Evolutionary conservation across 2,797 vertebrate species (phyloP).

Genomic region (Cossypha polioptera): DNA sequence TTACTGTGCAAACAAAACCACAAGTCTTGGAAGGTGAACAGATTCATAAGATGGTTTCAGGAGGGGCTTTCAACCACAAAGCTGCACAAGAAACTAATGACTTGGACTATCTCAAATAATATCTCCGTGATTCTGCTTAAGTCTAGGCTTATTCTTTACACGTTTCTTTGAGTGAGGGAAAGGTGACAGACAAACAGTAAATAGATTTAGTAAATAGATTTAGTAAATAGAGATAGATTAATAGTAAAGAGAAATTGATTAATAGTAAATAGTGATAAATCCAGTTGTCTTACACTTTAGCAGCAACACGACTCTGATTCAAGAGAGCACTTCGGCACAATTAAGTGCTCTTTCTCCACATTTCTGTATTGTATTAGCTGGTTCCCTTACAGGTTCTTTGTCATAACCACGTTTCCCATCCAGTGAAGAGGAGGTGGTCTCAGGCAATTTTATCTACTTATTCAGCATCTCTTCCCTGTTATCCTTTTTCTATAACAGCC

Average conservation of each 20-base stretch:
- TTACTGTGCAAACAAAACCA: conserved; percentile 21
- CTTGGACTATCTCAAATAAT: not conserved
- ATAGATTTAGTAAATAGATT: not conserved
- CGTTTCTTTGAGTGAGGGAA: not conserved
- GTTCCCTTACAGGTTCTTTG: not conserved
- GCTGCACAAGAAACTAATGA: not conserved
- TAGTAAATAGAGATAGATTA: not conserved
- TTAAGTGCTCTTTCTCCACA: not conserved
- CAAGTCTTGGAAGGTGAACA: not conserved
- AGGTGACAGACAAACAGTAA: not conserved
- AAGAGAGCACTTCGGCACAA: not conserved
- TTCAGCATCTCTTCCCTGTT: not conserved
- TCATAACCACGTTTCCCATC: not conserved
- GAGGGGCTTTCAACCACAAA: not conserved
- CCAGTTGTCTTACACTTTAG: not conserved
- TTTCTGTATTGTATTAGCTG: not conserved
- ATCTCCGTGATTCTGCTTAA: not conserved
- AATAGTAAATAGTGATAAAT: not conserved
- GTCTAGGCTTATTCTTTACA: not conserved
- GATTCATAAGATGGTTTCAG: not conserved
- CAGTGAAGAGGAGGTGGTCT: not conserved
- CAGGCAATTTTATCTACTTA: not conserved
- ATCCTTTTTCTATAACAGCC: not conserved
- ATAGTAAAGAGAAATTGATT: not conserved
- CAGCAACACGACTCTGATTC: not conserved